Evolutionary conservation across 1,140 invertebrate genomes (phyloP).

Genomic region (Onthophagus taurus): DNA sequence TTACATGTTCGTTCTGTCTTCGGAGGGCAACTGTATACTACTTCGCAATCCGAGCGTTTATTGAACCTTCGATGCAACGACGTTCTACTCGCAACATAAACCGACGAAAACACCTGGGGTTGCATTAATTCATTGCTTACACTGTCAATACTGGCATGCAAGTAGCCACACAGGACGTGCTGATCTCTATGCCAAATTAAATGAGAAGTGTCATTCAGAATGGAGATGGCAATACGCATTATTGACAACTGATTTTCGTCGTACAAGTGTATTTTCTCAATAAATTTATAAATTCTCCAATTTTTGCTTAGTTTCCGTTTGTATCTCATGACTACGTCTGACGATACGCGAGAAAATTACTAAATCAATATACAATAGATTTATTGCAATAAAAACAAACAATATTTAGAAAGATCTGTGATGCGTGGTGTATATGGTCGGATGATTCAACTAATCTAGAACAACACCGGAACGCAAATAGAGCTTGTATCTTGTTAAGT

Average conservation of each 20-base stretch:
- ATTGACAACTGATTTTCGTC: not conserved
- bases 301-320: conserved; percentile 1
- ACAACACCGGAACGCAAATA: no score
- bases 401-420: conserved; percentile 5
- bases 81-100: no score
- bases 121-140: no score
- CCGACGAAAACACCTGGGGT: no score
- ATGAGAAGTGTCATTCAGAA: conserved; percentile 6
- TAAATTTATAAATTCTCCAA: not conserved
- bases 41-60: no score
- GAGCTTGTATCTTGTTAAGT: no score
- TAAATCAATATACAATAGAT: conserved; percentile 1
- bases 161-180: conserved; percentile 1
- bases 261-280: not conserved
- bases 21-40: no score
- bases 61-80: no score
- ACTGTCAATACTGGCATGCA: no score
- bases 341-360: not conserved
- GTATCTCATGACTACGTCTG: not conserved
- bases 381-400: conserved; percentile 1
- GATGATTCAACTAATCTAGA: no score
- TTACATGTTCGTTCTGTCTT: no score
- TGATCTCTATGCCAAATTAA: conserved; percentile 6
- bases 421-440: no score
- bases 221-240: not conserved